phyloP scores from a whole-genome alignment of 2,888 invertebrate species.

The Mechanitis messenoides region DNA sequence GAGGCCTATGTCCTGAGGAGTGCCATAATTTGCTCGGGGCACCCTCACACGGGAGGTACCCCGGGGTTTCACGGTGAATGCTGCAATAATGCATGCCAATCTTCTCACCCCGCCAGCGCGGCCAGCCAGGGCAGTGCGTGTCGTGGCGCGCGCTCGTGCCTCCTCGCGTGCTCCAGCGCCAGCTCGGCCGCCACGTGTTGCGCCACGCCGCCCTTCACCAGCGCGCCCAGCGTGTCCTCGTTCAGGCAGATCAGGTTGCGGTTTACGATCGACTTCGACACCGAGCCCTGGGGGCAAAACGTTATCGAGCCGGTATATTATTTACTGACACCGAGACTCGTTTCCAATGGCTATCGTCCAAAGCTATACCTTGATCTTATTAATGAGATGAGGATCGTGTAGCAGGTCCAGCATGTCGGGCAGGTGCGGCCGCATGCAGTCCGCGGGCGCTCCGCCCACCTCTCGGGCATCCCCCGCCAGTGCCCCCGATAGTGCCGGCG shows the following conservation, averaged over 20 bases:
- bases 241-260: conserved; percentile 81
- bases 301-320: background rate
- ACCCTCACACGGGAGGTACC: too few relatives aligned
- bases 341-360: background rate
- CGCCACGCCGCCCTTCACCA: conserved; percentile 96
- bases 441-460: conserved; percentile 90
- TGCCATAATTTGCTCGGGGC: too few relatives aligned
- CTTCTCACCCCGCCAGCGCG: conserved; percentile 48
- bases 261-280: conserved; percentile 74
- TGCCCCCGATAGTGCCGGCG: conserved; percentile 67
- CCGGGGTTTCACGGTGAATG: too few relatives aligned
- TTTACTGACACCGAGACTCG: background rate
- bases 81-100: too few relatives aligned
- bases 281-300: conserved; percentile 51
- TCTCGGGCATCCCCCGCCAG: conserved; percentile 59
- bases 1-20: too few relatives aligned
- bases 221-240: conserved; percentile 97
- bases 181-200: conserved; percentile 96
- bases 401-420: conserved; percentile 96
- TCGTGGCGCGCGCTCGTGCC: conserved; percentile 57
- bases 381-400: conserved; percentile 96
- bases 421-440: conserved; percentile 94
- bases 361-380: conserved; percentile 90
- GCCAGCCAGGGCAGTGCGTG: conserved; percentile 88
- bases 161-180: conserved; percentile 89